A percentile compares a stretch with the other conserved stretches of the same genome.
Evolutionary conservation across 2,113 vertebrate genomes (phyloP).

Genomic region (Ploceus nigricollis): DNA sequence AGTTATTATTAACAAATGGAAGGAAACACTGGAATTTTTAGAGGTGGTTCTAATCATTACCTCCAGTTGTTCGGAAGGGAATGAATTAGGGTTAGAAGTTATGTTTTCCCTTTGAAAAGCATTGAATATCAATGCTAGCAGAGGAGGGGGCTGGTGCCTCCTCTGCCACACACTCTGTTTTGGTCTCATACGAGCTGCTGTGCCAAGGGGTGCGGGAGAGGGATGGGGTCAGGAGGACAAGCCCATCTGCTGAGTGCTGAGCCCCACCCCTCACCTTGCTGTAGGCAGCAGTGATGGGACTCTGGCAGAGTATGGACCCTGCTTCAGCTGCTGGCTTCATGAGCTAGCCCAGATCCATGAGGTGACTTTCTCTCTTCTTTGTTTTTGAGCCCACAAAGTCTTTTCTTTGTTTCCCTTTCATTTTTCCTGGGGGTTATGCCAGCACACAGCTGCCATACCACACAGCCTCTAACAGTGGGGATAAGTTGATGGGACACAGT

Average conservation of each 20-base stretch:
- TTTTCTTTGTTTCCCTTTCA: neutral
- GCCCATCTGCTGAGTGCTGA: neutral
- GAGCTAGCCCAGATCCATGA: neutral
- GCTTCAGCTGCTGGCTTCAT: neutral
- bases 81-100: neutral
- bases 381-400: neutral
- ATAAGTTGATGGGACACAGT: neutral
- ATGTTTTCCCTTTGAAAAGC: neutral
- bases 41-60: neutral
- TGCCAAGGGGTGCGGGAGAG: neutral
- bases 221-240: neutral
- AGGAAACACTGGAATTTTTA: neutral
- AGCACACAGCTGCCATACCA: neutral
- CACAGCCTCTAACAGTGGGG: neutral
- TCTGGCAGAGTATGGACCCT: accelerated
- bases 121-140: accelerated
- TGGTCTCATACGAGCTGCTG: accelerated
- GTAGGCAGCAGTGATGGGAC: neutral
- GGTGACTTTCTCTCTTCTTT: neutral
- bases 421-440: neutral
- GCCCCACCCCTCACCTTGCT: neutral
- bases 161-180: neutral
- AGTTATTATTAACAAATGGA: neutral
- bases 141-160: neutral
- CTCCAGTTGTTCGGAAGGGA: neutral